A percentile compares a stretch with the other conserved stretches of the same genome.
Conservation (phyloP, 2,888 invertebrate species). For the Diaphora mendica region DNA sequence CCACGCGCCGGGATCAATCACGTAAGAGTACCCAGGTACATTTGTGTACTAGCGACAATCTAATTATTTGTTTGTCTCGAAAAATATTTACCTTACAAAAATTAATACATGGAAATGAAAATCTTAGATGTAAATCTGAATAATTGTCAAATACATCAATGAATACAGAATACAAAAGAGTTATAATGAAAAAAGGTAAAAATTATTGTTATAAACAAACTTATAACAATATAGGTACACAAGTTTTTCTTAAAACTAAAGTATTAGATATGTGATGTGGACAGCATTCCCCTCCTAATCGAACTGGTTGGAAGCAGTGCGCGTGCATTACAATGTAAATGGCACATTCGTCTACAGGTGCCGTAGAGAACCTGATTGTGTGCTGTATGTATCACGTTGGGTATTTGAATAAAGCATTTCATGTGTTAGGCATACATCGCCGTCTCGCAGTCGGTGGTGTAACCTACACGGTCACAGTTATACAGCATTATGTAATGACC, state of each 20-base stretch:
- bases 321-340: conserved; percentile 84
- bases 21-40: conserved; percentile 52
- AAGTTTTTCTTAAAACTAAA: conserved; percentile 40
- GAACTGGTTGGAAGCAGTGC: conserved; percentile 79
- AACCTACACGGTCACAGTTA: conserved; percentile 30
- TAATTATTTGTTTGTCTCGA: background rate
- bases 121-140: background rate
- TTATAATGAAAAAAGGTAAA: background rate
- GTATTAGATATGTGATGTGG: conserved; percentile 59
- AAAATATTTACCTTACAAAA: background rate
- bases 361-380: conserved; percentile 75
- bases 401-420: conserved; percentile 63
- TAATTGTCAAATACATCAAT: too few relatives aligned
- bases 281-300: conserved; percentile 82
- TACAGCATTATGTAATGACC: conserved; percentile 51
- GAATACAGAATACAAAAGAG: background rate
- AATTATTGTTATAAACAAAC: background rate
- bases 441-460: conserved; percentile 35
- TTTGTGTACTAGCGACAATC: background rate
- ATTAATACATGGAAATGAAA: background rate
- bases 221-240: conserved; percentile 47
- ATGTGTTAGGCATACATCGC: conserved; percentile 63
- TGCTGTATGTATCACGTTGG: conserved; percentile 57
- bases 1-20: conserved; percentile 75
- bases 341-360: conserved; percentile 83